These are phyloP conservation scores for Platycheirus albimanus DNA, from an alignment of 2,888 invertebrate species.

Conservation along the genomic window DNA sequence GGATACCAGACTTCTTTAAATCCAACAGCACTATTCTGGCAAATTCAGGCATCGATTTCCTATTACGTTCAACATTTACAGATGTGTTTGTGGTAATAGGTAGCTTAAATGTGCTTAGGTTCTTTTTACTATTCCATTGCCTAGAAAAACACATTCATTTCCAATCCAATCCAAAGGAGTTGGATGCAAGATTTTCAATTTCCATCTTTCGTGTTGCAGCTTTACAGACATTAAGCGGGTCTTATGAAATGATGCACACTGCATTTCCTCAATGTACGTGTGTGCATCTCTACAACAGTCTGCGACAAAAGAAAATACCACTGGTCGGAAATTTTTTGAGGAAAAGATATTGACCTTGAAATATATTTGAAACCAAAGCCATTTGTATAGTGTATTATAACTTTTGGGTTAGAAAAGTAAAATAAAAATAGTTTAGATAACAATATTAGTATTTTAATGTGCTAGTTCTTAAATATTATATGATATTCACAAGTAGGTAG, in stretches of 20 bases:
- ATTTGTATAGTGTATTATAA: too few species aligned
- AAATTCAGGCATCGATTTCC: constrained; percentile 33
- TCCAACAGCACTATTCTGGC: background rate
- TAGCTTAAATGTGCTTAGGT: constrained; percentile 51
- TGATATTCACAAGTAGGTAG: too few species aligned
- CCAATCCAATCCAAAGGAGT: constrained; percentile 39
- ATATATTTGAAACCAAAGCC: too few species aligned
- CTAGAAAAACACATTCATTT: constrained; percentile 23
- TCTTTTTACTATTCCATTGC: constrained; percentile 64
- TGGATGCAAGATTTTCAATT: constrained; percentile 41
- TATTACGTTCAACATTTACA: background rate
- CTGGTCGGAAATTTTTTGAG: too few species aligned
- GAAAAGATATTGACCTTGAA: too few species aligned
- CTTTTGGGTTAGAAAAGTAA: too few species aligned
- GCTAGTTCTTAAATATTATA: too few species aligned
- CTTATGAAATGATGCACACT: constrained; percentile 29
- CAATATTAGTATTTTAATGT: too few species aligned
- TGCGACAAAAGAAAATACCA: too few species aligned
- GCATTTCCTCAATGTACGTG: too few species aligned
- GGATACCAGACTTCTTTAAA: constrained; percentile 7
- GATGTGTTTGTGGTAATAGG: constrained; percentile 48
- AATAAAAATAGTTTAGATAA: too few species aligned
- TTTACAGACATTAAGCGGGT: constrained; percentile 10
- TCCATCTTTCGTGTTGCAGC: constrained; percentile 15
- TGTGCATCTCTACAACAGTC: too few species aligned